Evolutionary conservation across 2,888 invertebrate genomes (phyloP).

Genomic region (Neoascia interrupta): DNA sequence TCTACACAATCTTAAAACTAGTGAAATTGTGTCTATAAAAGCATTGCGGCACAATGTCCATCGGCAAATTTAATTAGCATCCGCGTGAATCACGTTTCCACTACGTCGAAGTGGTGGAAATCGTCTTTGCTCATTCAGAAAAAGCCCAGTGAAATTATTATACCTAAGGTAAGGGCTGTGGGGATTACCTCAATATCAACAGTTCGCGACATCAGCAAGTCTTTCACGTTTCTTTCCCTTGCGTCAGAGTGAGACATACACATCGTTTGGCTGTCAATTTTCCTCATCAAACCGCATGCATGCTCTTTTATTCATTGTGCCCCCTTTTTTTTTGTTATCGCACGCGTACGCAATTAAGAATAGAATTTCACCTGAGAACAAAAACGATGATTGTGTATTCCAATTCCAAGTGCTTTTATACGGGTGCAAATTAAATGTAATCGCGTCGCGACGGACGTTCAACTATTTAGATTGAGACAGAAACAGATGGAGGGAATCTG

Average conservation of each 20-base stretch:
- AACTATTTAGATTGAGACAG: background rate
- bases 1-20: background rate
- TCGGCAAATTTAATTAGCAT: slow-evolving; percentile 27
- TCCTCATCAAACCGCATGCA: slow-evolving; percentile 39
- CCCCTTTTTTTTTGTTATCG: background rate
- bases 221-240: slow-evolving; percentile 12
- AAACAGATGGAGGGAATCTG: slow-evolving; percentile 18
- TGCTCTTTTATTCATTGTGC: background rate
- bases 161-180: slow-evolving; percentile 44
- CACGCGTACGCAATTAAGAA: slow-evolving; percentile 20
- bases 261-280: slow-evolving; percentile 28
- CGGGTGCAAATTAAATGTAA: slow-evolving; percentile 30
- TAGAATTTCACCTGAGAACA: slow-evolving; percentile 29
- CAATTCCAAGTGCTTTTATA: background rate
- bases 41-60: slow-evolving; percentile 8
- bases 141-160: slow-evolving; percentile 41
- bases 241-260: slow-evolving; percentile 12
- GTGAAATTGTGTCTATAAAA: too few relatives aligned
- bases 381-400: background rate
- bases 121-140: slow-evolving; percentile 17
- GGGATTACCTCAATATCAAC: slow-evolving; percentile 15
- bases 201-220: slow-evolving; percentile 43
- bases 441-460: background rate
- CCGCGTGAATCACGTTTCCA: slow-evolving; percentile 36
- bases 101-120: slow-evolving; percentile 16